Conservation (phyloP, 2,113 vertebrate species). For the Gulo gulo region DNA sequence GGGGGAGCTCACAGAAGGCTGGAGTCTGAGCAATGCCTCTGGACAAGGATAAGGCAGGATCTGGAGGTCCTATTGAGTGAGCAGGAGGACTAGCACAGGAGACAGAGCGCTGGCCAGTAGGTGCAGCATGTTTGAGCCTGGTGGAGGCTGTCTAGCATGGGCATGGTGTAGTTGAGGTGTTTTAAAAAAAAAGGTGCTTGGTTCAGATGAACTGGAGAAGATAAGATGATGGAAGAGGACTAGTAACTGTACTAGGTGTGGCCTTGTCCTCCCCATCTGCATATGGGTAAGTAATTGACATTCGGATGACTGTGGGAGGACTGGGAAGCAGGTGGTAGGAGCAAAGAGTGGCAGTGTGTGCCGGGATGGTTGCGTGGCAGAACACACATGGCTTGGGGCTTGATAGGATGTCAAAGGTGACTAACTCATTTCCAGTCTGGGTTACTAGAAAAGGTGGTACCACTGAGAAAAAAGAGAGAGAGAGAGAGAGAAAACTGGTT, state of each 20-base stretch:
- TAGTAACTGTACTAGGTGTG: neutral
- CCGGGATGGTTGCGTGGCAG: neutral
- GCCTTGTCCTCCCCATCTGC: neutral
- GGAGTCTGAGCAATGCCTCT: neutral
- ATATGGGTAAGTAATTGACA: neutral
- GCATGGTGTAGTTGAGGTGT: neutral
- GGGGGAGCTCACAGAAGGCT: neutral
- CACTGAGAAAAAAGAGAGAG: neutral
- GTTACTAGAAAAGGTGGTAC: neutral
- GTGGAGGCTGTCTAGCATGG: neutral
- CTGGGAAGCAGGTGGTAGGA: neutral
- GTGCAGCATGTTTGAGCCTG: neutral
- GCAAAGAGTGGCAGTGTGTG: neutral
- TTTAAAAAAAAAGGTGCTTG: neutral
- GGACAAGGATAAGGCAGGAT: neutral
- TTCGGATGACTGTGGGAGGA: neutral
- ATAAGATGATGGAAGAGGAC: neutral
- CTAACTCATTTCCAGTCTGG: neutral
- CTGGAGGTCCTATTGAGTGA: neutral
- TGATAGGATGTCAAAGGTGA: neutral
- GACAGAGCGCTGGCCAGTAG: neutral
- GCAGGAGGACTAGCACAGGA: neutral
- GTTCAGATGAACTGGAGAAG: neutral
- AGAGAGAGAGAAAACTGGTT: neutral
- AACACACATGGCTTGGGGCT: neutral